Percentiles rank a stretch among this genome's conserved stretches.
phyloP scores from a whole-genome alignment of 2,797 vertebrate genomes.

The Atherinosoma microstoma region DNA sequence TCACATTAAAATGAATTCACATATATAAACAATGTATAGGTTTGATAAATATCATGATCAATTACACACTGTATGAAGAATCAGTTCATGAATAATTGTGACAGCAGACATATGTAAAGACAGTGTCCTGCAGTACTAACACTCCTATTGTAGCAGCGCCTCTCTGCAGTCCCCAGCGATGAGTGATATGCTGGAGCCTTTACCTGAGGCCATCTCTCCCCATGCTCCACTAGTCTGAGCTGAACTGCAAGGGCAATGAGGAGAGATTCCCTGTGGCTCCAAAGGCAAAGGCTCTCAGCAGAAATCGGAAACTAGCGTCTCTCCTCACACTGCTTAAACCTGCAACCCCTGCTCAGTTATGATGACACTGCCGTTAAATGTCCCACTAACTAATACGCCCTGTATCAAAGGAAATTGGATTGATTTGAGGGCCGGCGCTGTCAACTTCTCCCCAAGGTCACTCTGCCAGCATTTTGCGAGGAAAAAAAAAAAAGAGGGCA shows the following conservation, averaged over 20 bases:
- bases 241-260: constrained; percentile 76
- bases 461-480: constrained; percentile 54
- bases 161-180: constrained; percentile 57
- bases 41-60: constrained; percentile 10
- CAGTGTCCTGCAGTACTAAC: constrained; percentile 43
- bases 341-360: constrained; percentile 54
- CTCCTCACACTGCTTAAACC: constrained; percentile 59
- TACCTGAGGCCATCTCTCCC: constrained; percentile 72
- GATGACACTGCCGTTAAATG: constrained; percentile 68
- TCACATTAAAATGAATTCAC: neutral
- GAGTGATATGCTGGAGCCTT: constrained; percentile 67
- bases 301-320: constrained; percentile 73
- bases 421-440: constrained; percentile 57
- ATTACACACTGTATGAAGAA: constrained; percentile 11
- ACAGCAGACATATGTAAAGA: constrained; percentile 47
- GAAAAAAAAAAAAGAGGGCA: constrained; percentile 29
- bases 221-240: constrained; percentile 55
- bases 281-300: constrained; percentile 63
- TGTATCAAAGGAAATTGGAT: constrained; percentile 60
- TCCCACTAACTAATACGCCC: constrained; percentile 54
- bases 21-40: constrained; percentile 3
- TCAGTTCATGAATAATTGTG: neutral
- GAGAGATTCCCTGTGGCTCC: constrained; percentile 71
- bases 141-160: constrained; percentile 38
- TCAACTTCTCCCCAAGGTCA: constrained; percentile 67